Evolutionary conservation across 2,113 vertebrate genomes (phyloP).

Genomic region (Tragelaphus imberbis): DNA sequence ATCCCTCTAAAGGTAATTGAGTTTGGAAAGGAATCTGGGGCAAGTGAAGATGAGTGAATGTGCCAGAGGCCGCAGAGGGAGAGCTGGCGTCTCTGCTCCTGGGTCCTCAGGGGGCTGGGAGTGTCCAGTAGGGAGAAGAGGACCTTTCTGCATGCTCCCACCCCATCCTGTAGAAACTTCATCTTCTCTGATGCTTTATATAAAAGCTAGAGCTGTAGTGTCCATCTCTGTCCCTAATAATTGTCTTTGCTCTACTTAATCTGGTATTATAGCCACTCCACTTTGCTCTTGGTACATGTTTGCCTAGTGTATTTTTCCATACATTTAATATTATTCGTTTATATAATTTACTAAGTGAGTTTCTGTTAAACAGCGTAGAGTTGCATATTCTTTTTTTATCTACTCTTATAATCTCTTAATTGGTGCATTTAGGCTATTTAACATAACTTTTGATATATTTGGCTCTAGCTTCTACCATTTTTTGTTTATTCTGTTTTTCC

Average conservation of each 20-base stretch:
- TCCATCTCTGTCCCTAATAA: neutral
- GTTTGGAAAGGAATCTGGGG: neutral
- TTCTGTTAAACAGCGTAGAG: neutral
- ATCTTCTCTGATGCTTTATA: neutral
- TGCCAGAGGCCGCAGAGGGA: neutral
- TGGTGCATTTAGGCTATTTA: neutral
- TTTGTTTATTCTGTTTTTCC: neutral
- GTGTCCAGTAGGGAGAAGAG: neutral
- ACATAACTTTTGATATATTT: neutral
- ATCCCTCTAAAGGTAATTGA: neutral
- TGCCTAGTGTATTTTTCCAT: neutral
- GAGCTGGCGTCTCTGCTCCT: neutral
- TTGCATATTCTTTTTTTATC: neutral
- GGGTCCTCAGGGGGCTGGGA: neutral
- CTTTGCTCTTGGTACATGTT: neutral
- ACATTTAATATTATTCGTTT: neutral
- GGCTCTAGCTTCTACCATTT: neutral
- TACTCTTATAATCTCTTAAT: neutral
- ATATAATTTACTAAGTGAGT: neutral
- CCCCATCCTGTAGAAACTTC: neutral
- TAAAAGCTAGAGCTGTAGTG: neutral
- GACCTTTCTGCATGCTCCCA: neutral
- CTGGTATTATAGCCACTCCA: neutral
- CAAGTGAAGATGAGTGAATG: neutral
- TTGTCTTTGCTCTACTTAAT: constrained; percentile 16